A percentile compares a stretch with the other conserved stretches of the same genome.
Conservation (phyloP, 2,888 invertebrate genomes). For the Yponomeuta sedellus region DNA sequence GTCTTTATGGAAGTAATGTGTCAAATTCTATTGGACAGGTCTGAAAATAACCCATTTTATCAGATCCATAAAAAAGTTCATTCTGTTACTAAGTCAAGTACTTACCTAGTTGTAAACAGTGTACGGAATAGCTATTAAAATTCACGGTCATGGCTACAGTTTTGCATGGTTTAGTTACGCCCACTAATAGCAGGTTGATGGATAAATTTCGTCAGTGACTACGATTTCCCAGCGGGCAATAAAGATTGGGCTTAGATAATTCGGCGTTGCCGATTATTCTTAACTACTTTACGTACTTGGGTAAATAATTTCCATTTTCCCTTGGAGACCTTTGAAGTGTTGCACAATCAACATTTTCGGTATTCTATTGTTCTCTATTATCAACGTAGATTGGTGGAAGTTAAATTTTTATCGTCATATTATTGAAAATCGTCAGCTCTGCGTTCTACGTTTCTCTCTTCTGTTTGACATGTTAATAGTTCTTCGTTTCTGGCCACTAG, state of each 20-base stretch:
- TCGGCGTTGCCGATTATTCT: background rate
- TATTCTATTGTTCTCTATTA: too few species aligned
- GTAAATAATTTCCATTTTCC: background rate
- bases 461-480: too few species aligned
- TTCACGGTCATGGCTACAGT: background rate
- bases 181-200: background rate
- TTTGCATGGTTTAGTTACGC: background rate
- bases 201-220: background rate
- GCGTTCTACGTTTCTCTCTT: too few species aligned
- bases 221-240: background rate
- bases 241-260: background rate
- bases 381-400: background rate
- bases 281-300: background rate
- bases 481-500: too few species aligned
- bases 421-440: background rate
- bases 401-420: background rate
- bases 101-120: background rate
- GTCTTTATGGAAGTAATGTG: slow-evolving; percentile 18
- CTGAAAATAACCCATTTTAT: background rate
- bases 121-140: slow-evolving; percentile 1
- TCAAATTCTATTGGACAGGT: too few species aligned
- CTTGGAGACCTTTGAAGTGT: background rate
- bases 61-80: background rate
- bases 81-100: background rate
- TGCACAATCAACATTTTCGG: background rate